These are phyloP conservation scores for Nannoperca australis DNA, from an alignment of 2,797 vertebrate species.

Conservation along the genomic window DNA sequence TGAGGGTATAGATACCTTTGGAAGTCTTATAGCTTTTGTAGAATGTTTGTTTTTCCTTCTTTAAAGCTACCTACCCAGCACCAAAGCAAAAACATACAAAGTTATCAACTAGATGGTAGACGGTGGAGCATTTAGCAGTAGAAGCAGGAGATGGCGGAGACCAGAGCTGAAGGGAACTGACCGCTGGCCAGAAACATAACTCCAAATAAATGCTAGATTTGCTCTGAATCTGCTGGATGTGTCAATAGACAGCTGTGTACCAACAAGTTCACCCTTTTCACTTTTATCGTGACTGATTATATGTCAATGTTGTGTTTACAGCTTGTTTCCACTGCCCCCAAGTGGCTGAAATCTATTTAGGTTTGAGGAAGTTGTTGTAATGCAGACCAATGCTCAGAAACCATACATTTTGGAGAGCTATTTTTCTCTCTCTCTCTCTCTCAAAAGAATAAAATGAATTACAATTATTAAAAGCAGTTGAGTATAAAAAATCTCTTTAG, in stretches of 20 bases:
- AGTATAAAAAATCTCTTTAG: neutral
- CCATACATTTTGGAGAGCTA: neutral
- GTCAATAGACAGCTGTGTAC: neutral
- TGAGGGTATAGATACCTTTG: neutral
- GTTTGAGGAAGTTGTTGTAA: neutral
- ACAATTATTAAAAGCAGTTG: neutral
- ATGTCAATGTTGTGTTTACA: neutral
- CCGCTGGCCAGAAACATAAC: neutral
- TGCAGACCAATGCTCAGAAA: neutral
- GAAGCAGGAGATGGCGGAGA: neutral
- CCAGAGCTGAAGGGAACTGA: neutral
- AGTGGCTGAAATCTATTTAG: neutral
- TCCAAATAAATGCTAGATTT: neutral
- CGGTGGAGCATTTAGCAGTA: neutral
- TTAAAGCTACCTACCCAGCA: neutral
- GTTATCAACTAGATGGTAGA: neutral
- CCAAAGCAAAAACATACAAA: too few relatives aligned
- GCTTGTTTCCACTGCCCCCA: constrained; percentile 12
- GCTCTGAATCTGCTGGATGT: neutral
- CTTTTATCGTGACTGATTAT: neutral
- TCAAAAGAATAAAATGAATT: too few relatives aligned
- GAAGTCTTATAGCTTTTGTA: neutral
- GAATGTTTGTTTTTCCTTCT: neutral
- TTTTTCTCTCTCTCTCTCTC: too few relatives aligned
- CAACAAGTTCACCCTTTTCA: neutral